Evolutionary conservation across 2,888 invertebrate species (phyloP).

Genomic region (Nezara viridula): DNA sequence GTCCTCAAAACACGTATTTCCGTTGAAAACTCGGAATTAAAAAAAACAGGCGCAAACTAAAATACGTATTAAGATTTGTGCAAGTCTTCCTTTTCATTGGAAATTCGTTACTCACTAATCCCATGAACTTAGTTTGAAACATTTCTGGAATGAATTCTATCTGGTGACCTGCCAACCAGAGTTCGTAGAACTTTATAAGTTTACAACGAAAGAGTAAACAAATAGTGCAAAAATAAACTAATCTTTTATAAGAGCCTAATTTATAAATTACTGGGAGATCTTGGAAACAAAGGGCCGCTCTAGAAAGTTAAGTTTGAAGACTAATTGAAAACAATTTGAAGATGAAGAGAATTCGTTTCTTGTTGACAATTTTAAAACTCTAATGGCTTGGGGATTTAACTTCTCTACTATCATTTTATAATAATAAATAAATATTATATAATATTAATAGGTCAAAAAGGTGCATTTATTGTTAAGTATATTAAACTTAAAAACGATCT

Average conservation of each 20-base stretch:
- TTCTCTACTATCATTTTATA: background rate
- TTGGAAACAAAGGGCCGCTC: background rate
- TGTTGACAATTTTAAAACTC: background rate
- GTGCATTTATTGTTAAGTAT: no score
- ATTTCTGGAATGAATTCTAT: slow-evolving; percentile 17
- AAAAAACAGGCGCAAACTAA: background rate
- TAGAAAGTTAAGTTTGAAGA: background rate
- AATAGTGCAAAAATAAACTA: slow-evolving; percentile 28
- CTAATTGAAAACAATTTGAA: background rate
- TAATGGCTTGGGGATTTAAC: background rate
- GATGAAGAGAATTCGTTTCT: background rate
- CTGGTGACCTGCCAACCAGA: slow-evolving; percentile 29
- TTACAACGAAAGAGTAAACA: slow-evolving; percentile 42
- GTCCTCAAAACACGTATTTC: no score
- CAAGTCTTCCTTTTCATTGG: background rate
- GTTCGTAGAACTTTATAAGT: slow-evolving; percentile 18
- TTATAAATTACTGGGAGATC: background rate
- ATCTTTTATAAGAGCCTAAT: slow-evolving; percentile 24
- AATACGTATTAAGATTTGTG: background rate
- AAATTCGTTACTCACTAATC: background rate
- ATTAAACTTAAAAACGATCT: no score
- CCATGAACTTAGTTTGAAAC: background rate
- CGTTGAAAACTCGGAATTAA: no score
- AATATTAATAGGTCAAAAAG: no score
- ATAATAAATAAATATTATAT: no score